Evolutionary conservation across 2,888 invertebrate genomes (phyloP), one percentile per base, ranked within the genome.

Genomic region (Zaprionus bogoriensis): DNA sequence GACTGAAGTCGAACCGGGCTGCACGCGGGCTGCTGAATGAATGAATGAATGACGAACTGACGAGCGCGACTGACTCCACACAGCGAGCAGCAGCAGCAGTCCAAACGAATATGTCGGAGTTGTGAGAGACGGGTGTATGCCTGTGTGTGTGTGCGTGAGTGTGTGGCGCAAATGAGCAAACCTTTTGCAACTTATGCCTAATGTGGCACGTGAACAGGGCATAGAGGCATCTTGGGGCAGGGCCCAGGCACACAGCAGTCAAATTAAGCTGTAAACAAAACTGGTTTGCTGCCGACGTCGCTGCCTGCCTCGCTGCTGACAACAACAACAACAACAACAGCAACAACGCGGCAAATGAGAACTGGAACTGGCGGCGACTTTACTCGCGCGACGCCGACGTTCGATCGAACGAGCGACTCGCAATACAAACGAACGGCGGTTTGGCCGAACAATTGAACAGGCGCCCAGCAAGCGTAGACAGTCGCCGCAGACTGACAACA

Each of bases 401-500:
- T 81, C 67, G 85, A 87, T 80, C 79, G 78, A 81, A 70, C 73
- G 71, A 76, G 68, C 77, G 65, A 73, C 74, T 76, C 67, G 64
- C 69, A 63, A 62, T 75, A 78, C 83, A 87, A 84, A 81, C 87
- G 87, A 83, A 87, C 87, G 82, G 67, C 82, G 67, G 87, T 87
- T 78, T 68, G 86, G 83, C 87, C 83, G 87, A 83, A 87, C 87
- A 52, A 52, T 52, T 47, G 52, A 85, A 61, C 77, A 87, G 85
- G 87, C 79, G 71, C 54, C 7, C 83, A 83, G 83, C 65, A 60
- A 20, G 19, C 9, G n/a, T 27, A 52, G 59, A 2, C 47, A 67
- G 77, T n/a, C 38, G 27, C 39, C 7, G 58, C 51, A 54, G 68
- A 58, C 65, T 48, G 71, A 63, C 71, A 62, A 39, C 27, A 52